These are phyloP conservation scores for Tympanuchus pallidicinctus DNA, from an alignment of 2,113 vertebrate genomes.

Conservation along the genomic window DNA sequence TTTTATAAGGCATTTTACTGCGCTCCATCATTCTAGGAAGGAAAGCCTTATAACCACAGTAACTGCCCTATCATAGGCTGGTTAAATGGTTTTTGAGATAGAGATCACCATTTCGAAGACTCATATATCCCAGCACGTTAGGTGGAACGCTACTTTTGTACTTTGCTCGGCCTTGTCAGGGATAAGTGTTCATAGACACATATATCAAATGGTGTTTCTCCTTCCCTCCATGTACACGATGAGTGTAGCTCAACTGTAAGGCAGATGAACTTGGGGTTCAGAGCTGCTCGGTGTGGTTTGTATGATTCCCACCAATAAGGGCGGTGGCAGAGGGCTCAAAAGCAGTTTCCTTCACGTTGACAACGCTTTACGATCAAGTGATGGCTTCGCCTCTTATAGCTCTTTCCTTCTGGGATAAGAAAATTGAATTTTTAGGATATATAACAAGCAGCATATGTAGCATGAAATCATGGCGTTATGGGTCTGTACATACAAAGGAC, in stretches of 20 bases:
- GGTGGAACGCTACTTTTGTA: background rate
- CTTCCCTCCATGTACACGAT: background rate
- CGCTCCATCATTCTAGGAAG: slow-evolving; percentile 34
- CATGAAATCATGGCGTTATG: slow-evolving; percentile 34
- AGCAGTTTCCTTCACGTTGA: slow-evolving; percentile 4
- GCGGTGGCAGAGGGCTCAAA: background rate
- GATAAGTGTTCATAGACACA: background rate
- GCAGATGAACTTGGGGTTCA: background rate
- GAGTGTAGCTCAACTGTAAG: background rate
- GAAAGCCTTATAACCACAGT: slow-evolving; percentile 53
- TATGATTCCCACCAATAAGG: slow-evolving; percentile 35
- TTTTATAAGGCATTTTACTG: slow-evolving; percentile 50
- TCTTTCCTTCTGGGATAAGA: slow-evolving; percentile 55
- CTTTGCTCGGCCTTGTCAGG: background rate
- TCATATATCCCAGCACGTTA: slow-evolving; percentile 45
- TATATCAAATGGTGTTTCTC: slow-evolving; percentile 11
- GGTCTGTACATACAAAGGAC: slow-evolving; percentile 3
- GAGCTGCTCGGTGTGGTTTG: slow-evolving; percentile 34
- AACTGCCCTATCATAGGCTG: slow-evolving; percentile 49
- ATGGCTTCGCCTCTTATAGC: slow-evolving; percentile 10
- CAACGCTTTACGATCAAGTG: slow-evolving; percentile 49
- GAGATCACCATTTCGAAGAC: slow-evolving; percentile 63
- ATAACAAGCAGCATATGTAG: slow-evolving; percentile 16
- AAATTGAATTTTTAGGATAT: slow-evolving; percentile 65
- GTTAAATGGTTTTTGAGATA: slow-evolving; percentile 73